Conservation (phyloP, 2,113 vertebrate genomes). For the Mormoops blainvillei region DNA sequence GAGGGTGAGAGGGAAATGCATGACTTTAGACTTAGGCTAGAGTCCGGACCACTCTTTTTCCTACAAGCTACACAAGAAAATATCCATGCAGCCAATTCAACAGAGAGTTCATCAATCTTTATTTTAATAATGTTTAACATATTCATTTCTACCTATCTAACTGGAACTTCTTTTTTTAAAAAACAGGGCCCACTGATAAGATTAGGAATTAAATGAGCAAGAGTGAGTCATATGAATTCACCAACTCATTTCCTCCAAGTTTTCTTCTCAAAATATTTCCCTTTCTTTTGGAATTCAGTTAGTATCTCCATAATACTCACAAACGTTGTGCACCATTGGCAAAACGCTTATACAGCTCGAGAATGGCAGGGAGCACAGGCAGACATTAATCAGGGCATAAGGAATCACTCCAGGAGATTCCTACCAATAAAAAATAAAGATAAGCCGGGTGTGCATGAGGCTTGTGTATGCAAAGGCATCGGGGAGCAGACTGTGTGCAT, state of each 20-base stretch:
- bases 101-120: not conserved
- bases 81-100: not conserved
- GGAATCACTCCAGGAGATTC: not conserved
- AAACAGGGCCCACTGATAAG: not conserved
- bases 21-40: not conserved
- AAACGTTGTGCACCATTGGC: not conserved
- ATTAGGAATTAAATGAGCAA: not conserved
- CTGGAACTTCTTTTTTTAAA: not conserved
- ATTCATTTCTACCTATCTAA: not conserved
- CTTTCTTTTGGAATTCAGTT: not conserved
- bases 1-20: not conserved
- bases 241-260: not conserved
- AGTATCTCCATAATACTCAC: not conserved
- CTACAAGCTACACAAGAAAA: not conserved
- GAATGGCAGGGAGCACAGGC: not conserved
- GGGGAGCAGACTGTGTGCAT: not conserved
- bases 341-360: not conserved
- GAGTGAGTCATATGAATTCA: not conserved
- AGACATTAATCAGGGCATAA: not conserved
- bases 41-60: not conserved
- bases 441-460: fast-evolving
- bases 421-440: not conserved
- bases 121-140: not conserved
- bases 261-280: not conserved
- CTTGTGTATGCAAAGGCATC: not conserved